Conservation (phyloP, 1,140 invertebrate genomes). For the Drosophila varians region DNA sequence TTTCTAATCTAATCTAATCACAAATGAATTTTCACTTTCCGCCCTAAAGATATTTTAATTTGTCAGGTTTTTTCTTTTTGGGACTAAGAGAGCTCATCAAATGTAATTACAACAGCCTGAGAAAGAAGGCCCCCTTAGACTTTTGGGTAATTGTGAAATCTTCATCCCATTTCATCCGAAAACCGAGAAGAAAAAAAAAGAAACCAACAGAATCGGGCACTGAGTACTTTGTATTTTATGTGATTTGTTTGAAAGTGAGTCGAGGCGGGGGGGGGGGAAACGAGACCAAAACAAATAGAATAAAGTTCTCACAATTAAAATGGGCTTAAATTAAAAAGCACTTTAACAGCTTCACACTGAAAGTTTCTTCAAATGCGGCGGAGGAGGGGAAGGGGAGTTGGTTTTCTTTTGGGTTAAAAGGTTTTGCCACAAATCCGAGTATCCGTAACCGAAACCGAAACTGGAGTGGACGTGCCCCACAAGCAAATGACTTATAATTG, state of each 20-base stretch:
- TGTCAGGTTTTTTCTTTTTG: constrained; percentile 40
- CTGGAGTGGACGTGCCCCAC: constrained; percentile 61
- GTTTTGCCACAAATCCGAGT: background rate
- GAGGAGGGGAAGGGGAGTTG: background rate
- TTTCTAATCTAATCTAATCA: background rate
- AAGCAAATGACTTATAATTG: constrained; percentile 82
- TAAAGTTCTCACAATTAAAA: constrained; percentile 82
- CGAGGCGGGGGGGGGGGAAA: constrained; percentile 4
- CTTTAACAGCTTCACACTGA: constrained; percentile 77
- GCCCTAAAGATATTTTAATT: constrained; percentile 18
- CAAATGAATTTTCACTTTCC: background rate
- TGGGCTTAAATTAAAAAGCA: constrained; percentile 81
- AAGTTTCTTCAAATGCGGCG: too few species aligned
- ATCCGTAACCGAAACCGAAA: constrained; percentile 13
- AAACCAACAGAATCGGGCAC: constrained; percentile 21
- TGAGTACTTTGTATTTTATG: constrained; percentile 48
- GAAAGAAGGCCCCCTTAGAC: constrained; percentile 11
- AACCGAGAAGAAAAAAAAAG: too few species aligned
- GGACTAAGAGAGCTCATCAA: constrained; percentile 56
- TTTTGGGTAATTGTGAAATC: constrained; percentile 25
- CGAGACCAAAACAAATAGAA: constrained; percentile 63
- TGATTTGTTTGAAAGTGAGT: constrained; percentile 39
- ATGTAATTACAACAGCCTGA: constrained; percentile 68
- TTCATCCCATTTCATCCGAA: background rate
- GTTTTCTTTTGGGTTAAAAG: constrained; percentile 58